Evolutionary conservation across 2,888 invertebrate genomes (phyloP), one percentile per base, ranked within the genome.

Genomic region (Sinohyriopsis cumingii): DNA sequence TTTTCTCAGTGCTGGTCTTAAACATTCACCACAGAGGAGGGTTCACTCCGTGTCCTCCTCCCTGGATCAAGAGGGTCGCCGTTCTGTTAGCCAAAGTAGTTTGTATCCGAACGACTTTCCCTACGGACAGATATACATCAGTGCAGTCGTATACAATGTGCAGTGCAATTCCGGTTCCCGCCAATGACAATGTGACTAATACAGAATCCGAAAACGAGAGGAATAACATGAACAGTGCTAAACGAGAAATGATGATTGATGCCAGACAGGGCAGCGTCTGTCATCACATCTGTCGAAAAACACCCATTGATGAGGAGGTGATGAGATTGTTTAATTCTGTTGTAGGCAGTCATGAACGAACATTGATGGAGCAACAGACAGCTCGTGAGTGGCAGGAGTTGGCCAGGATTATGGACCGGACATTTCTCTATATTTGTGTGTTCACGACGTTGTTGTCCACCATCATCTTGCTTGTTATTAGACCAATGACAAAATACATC

Each of bases 351-450:
- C 84, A 87, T 63, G 86, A 87, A 45, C 77, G 77, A 59, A 76
- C 80, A 19, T 73, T 81, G 24, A 72, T 70, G 3, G 87, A 87
- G 69, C 73, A 77, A 18, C 72, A 75, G 57, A 75, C 85, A 6
- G 77, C 85, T 6, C 73, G 81, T 55, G 87, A 89, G 66, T 89
- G 89, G 89, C 84, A 85, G 70, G 91, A 91, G 71, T 89, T 92
- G 20, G 92, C 92, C 6, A 87, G 90, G 69, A 90, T 91, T 25
- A 87, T 92, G 64, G 92, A 92, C 80, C 86, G 91, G 63, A 86
- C 91, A 18, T 89, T 92, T 55, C 92, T 92, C 84, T 91, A 91
- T 89, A 82, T 92, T 55, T 92, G 92, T 82, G 82, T 90, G 6
- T 76, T 88, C 45, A 90, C 91, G 45, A 91, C 91, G 5, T 80